Base-by-base conservation (phyloP, 2,797 vertebrate genomes). In the Argyrosomus regius region DNA sequence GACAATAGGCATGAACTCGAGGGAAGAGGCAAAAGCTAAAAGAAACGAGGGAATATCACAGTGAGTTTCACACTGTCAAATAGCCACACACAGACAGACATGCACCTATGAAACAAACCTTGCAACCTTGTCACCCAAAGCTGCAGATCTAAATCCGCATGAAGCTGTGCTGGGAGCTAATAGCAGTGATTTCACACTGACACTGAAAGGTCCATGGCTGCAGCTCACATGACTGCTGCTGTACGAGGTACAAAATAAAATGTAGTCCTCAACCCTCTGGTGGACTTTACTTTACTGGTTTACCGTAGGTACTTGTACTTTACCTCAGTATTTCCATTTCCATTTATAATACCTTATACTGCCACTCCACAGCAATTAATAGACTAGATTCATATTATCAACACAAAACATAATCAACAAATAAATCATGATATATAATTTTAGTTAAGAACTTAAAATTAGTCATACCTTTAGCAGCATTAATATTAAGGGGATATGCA, bases 1-100 rank as follows among this genome's bases (percentile, higher is more conserved):
- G 84, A 92, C 90, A 94, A 88, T 61, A 88, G 77, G 79, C 75
- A 70, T 78, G 57, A 79, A 69, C 74, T 57, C 71, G 66, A 72
- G 67, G 68, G 64, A 64, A 75, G 77, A 66, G 74, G 77, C 66
- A 58, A 86, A 85, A 75, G 82, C 83, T 85, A 74, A 80, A 66
- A 83, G 77, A 81, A 81, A 76, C 82, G 77, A 72, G 62, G 68
- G 65, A 26, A 72, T 48, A 72, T 77, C 64, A 58, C 65, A 60
- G 46, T n/a, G 52, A 83, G 75, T 72, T 80, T 75, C 35, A 91
- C 78, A 83, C 88, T 81, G 86, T 83, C 87, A 87, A 64, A 84
- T 61, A 83, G 65, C 66, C 72, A 81, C 64, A 35, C 69, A 80
- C 53, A 68, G 61, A 83, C 67, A 74, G 59, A 82, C 78, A 66